Conservation (phyloP, 2,113 vertebrate species). For the Psephotus haematonotus region DNA sequence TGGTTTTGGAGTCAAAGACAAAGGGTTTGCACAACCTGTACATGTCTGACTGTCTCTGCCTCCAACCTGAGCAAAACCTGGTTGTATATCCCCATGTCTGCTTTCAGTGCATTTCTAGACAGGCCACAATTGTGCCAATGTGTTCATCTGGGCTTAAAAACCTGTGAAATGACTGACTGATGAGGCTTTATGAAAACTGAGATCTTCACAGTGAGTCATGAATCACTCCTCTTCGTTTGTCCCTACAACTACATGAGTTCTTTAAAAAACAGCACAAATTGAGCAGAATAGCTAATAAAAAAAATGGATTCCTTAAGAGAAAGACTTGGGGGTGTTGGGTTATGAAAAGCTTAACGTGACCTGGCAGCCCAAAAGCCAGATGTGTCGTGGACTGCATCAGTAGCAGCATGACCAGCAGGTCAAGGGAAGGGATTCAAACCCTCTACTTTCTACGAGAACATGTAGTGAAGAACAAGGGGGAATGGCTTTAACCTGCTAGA, state of each 20-base stretch:
- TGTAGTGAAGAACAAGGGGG: background rate
- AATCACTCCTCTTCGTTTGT: background rate
- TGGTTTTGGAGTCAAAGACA: background rate
- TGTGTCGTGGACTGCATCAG: background rate
- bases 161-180: background rate
- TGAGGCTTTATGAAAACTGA: background rate
- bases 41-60: background rate
- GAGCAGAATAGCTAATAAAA: conserved; percentile 37
- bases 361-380: background rate
- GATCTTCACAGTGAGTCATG: background rate
- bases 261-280: background rate
- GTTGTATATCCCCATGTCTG: background rate
- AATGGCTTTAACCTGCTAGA: background rate
- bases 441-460: background rate
- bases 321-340: background rate
- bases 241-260: background rate
- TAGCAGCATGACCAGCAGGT: background rate
- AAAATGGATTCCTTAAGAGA: background rate
- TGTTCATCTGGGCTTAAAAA: background rate
- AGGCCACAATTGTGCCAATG: background rate
- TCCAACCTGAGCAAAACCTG: background rate
- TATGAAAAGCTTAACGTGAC: background rate
- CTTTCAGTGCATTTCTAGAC: background rate
- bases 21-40: background rate
- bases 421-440: background rate